phyloP scores from a whole-genome alignment of 2,797 vertebrate species.

The Oreochromis grahami region DNA sequence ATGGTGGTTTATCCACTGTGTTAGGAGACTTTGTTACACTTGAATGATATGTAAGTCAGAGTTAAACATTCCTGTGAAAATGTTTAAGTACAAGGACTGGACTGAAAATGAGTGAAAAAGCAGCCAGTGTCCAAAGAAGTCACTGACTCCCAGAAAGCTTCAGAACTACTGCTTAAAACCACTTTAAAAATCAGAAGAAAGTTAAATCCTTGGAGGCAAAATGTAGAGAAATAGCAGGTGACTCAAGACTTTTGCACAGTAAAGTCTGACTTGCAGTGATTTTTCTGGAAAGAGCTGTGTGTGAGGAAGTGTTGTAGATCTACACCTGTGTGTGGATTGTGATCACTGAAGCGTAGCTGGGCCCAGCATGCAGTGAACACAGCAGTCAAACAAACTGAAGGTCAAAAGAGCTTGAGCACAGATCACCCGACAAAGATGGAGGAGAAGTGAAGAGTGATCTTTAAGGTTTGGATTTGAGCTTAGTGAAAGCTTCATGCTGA shows the following conservation, averaged over 20 bases:
- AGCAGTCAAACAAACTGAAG: background rate
- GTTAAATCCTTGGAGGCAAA: background rate
- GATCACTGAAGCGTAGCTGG: background rate
- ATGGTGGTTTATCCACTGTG: background rate
- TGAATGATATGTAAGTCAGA: background rate
- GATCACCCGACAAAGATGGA: background rate
- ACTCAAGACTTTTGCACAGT: background rate
- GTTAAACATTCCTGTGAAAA: background rate
- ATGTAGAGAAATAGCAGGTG: background rate
- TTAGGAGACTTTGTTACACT: background rate
- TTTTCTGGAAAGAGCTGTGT: background rate
- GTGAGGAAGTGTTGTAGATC: background rate
- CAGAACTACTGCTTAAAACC: background rate
- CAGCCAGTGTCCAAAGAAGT: rapidly evolving
- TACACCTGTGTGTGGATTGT: background rate
- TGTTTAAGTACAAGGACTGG: background rate
- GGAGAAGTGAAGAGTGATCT: background rate
- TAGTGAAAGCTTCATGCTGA: rapidly evolving
- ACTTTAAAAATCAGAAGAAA: background rate
- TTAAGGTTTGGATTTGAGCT: background rate
- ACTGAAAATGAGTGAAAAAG: background rate
- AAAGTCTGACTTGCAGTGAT: background rate
- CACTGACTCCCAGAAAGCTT: rapidly evolving
- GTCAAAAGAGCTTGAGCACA: background rate
- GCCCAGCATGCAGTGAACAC: background rate